Base-by-base conservation (phyloP, 2,113 vertebrate genomes). In the Mandrillus leucophaeus region DNA sequence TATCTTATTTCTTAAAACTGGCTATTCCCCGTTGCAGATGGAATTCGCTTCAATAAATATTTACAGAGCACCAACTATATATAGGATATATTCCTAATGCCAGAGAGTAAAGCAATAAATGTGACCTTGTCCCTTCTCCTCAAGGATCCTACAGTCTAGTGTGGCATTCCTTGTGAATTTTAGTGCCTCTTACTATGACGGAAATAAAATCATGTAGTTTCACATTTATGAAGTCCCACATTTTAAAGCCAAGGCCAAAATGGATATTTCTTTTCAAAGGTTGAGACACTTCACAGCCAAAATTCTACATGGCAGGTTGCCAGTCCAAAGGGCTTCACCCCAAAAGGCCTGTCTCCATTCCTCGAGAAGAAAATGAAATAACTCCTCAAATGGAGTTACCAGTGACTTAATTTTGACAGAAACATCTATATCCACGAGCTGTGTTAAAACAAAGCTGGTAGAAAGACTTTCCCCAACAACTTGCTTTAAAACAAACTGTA, bases 391-490 rank as follows among this genome's bases (percentile, higher is more conserved):
- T 61, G 20, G 57, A 85, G 80, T 96, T 85, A 92, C 23, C 50
- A 76, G 61, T 75, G 75, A 88, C 70, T 72, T 84, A 40, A 70
- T 48, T 90, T 50, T 85, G 57, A 96, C 88, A 94, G 59, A 95
- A 92, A 94, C 35, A 66, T 95, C 91, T 76, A 52, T 20, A 93
- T 79, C 79, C 50, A 43, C 17, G 43, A 43, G 25, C 66, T 35
- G 27, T 81, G 68, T 81, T 95, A 73, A 97, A 95, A 92, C 52
- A 97, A 92, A 96, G 30, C 50, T 82, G 13, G 4, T 43, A 8
- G 59, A 59, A 96, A 96, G 30, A 5, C n/a, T 84, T 6, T 88
- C 40, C 17, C 14, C 50, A 1, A 48, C 30, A 88, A 50, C 2
- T 48, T 83, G 40, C 75, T 78, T 92, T 66, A 55, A 92, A 94